Conservation (phyloP, 2,113 vertebrate species). For the Passer domesticus region DNA sequence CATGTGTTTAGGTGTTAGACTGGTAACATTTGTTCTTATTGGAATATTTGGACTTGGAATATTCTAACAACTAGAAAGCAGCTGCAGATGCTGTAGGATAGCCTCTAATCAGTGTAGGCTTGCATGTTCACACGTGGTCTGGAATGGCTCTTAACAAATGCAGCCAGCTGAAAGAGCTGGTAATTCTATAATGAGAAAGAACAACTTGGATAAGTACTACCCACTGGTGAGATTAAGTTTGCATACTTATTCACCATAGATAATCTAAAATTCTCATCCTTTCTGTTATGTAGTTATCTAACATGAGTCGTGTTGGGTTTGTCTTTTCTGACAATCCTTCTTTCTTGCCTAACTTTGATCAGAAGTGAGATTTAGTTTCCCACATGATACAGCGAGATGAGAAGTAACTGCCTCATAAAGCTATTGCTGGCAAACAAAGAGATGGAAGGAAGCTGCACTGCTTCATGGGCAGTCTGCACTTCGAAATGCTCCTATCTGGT, state of each 20-base stretch:
- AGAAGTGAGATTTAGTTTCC: background rate
- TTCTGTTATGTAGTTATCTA: background rate
- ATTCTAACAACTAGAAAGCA: background rate
- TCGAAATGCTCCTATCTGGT: background rate
- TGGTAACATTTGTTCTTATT: background rate
- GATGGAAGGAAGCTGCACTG: background rate
- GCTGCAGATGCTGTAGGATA: background rate
- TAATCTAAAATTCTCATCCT: background rate
- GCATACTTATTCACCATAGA: background rate
- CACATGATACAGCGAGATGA: background rate
- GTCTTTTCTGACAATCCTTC: background rate
- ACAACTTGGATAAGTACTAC: background rate
- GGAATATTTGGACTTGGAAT: background rate
- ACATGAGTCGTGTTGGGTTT: background rate
- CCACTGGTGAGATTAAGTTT: background rate
- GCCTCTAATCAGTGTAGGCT: background rate
- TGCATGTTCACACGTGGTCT: background rate
- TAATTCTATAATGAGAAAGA: background rate
- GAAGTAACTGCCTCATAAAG: background rate
- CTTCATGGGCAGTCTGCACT: background rate
- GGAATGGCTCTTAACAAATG: background rate
- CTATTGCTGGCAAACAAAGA: background rate
- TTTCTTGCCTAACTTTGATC: background rate
- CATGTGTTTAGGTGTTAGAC: background rate
- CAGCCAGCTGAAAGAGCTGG: background rate